Percentiles rank a stretch among this genome's conserved stretches.
Evolutionary conservation across 2,888 invertebrate species (phyloP).

Genomic region (Pachycephus smyrnensis): DNA sequence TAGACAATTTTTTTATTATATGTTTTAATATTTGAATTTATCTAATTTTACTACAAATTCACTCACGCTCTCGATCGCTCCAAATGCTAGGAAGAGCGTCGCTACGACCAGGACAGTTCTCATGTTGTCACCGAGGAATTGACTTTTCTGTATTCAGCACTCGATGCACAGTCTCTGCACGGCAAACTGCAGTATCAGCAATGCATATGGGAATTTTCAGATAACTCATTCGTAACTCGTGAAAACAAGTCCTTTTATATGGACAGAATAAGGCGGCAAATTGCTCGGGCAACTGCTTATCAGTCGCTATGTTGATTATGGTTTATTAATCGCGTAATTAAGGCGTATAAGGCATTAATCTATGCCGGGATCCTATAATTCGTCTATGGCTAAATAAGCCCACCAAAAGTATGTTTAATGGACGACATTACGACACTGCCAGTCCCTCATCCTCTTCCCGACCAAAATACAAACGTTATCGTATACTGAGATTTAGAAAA

Average conservation of each 20-base stretch:
- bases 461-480: no score
- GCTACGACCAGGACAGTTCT: not conserved
- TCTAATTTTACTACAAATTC: not conserved
- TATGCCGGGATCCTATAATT: not conserved
- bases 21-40: not conserved
- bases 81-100: not conserved
- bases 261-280: not conserved
- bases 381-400: not conserved
- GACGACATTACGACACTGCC: not conserved
- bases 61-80: not conserved
- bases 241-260: not conserved
- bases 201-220: not conserved
- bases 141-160: not conserved
- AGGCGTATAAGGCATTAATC: not conserved
- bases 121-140: not conserved
- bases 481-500: not conserved
- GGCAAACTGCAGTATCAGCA: not conserved
- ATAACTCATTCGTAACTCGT: not conserved
- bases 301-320: not conserved
- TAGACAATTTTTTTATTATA: not conserved
- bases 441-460: no score
- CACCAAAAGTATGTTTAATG: not conserved
- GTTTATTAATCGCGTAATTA: not conserved
- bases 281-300: not conserved
- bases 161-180: not conserved